Base-by-base conservation (phyloP, 2,113 vertebrate species). In the Colossoma macropomum region DNA sequence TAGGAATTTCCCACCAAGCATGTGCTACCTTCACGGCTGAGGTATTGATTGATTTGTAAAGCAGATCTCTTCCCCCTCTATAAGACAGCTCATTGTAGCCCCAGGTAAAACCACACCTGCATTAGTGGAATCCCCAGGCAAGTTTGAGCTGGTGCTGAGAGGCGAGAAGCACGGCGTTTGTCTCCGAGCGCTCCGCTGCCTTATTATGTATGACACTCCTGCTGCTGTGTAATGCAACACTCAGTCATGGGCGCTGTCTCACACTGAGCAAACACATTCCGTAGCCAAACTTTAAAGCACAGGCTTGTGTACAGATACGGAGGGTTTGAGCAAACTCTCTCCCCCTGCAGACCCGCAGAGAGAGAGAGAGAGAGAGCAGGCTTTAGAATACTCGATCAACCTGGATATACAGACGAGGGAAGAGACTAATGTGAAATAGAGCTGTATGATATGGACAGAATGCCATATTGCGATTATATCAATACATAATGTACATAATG, bases 131-230 rank as follows among this genome's bases (percentile, higher is more conserved):
- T 82, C 76, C 80, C 76, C 41, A 82, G 70, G 84, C 77, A 79
- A 45, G 28, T 38, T 77, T 62, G 75, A 80, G 30, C 34, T 52
- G 19, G 68, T 73, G 45, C 60, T n/a, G 41, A 34, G 54, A 56
- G 17, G 25, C 77, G 65, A 76, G 72, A 32, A 16, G 62, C 60
- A 34, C 21, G 19, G 68, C 15, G 62, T 75, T n/a, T 13, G 70
- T 82, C 70, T 79, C 79, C 15, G 70, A 78, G 63, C 52, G 19
- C 63, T 54, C 54, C 32, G 23, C 70, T 63, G 71, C 76, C 80
- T 83, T 79, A 86, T 82, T 82, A 82, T 86, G 77, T 79, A 75
- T 83, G 63, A 86, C 84, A 82, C 72, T 70, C 81, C 63, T 30
- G 75, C 69, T 75, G 80, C 84, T 86, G 50, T 30, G 75, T 78